phyloP scores from a whole-genome alignment of 2,113 vertebrate species.

The Poecilia latipinna region DNA sequence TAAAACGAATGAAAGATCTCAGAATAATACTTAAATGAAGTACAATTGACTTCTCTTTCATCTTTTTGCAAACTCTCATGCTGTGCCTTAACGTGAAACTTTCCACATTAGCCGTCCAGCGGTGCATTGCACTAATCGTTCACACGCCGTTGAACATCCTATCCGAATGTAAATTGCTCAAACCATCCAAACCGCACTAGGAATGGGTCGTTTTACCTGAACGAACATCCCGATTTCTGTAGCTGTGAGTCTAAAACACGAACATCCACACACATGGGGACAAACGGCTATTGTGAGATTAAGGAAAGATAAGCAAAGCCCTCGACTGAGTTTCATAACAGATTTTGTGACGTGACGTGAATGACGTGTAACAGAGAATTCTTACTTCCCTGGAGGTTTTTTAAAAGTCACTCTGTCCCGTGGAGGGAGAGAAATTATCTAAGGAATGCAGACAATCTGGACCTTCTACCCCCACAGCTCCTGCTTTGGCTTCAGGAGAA shows the following conservation, averaged over 20 bases:
- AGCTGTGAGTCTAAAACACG: too few relatives aligned
- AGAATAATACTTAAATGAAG: too few relatives aligned
- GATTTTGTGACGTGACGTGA: background rate
- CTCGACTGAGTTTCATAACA: background rate
- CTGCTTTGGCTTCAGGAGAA: constrained; percentile 20
- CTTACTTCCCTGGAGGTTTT: constrained; percentile 15
- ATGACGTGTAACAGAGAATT: background rate
- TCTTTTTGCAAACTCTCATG: background rate
- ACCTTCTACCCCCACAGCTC: background rate
- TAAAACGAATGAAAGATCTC: too few relatives aligned
- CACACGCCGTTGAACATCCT: background rate
- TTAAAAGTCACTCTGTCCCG: background rate
- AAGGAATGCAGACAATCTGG: constrained; percentile 71
- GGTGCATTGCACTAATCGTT: background rate
- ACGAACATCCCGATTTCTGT: too few relatives aligned
- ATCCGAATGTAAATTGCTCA: too few relatives aligned
- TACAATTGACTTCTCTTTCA: background rate
- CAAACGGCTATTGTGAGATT: too few relatives aligned
- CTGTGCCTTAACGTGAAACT: too few relatives aligned
- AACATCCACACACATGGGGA: background rate
- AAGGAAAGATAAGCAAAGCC: background rate
- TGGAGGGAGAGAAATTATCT: constrained; percentile 13
- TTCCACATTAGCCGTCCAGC: too few relatives aligned
- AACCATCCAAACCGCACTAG: too few relatives aligned
- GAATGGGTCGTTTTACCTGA: background rate